Conservation (phyloP, 2,797 vertebrate species). For the Myripristis jacobus region DNA sequence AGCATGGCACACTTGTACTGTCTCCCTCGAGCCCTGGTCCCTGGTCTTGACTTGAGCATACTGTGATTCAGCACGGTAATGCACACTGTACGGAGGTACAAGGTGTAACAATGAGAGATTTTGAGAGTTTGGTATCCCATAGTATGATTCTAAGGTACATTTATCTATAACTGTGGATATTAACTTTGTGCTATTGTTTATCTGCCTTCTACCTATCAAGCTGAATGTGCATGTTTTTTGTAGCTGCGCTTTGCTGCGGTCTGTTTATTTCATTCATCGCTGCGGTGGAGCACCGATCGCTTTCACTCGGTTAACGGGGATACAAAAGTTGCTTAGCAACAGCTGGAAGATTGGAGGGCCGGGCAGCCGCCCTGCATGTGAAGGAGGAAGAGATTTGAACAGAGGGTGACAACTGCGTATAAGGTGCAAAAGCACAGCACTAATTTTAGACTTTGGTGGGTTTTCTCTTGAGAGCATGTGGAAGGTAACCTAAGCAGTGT, state of each 20-base stretch:
- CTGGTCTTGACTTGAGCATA: too few relatives aligned
- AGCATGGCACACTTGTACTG: too few relatives aligned
- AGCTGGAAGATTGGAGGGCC: constrained; percentile 15
- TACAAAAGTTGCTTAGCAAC: constrained; percentile 41
- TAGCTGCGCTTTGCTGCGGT: not conserved
- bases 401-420: not conserved
- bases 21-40: too few relatives aligned
- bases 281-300: not conserved
- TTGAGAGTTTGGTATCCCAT: not conserved
- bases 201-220: not conserved
- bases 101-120: not conserved
- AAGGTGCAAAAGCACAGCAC: not conserved
- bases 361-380: not conserved
- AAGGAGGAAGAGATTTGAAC: constrained; percentile 3
- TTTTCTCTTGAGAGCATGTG: not conserved
- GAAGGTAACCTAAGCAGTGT: constrained; percentile 32
- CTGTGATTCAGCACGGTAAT: not conserved
- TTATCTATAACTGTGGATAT: not conserved
- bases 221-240: not conserved
- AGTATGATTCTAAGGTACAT: not conserved
- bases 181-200: not conserved
- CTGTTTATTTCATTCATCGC: not conserved
- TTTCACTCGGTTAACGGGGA: constrained; percentile 22
- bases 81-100: too few relatives aligned
- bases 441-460: not conserved